These are phyloP conservation scores for Rhabditoides inermis DNA, from an alignment of 2,888 invertebrate species.

Conservation along the genomic window DNA sequence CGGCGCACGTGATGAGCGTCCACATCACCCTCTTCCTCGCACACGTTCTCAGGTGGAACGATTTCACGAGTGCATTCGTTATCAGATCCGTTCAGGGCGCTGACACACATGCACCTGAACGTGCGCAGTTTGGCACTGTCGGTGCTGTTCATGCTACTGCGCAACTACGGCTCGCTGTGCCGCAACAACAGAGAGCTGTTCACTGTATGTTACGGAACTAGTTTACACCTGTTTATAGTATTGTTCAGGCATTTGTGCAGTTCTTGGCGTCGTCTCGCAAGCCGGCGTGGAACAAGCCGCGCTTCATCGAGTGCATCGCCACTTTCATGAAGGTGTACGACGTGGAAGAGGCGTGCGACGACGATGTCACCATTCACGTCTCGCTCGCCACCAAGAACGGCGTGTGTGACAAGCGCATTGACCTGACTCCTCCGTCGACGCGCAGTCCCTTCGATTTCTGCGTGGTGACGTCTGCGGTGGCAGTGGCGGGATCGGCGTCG, in stretches of 20 bases:
- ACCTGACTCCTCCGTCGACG: neutral
- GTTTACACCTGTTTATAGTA: too few relatives aligned
- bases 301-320: conserved; percentile 19
- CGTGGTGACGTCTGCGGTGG: conserved; percentile 12
- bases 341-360: too few relatives aligned
- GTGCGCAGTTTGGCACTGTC: conserved; percentile 23
- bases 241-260: conserved; percentile 16
- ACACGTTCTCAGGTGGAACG: conserved; percentile 32
- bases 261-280: conserved; percentile 21
- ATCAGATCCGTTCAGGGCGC: too few relatives aligned
- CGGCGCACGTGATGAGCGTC: conserved; percentile 28
- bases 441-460: conserved; percentile 20
- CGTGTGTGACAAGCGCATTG: neutral
- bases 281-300: conserved; percentile 20
- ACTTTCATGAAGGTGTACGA: conserved; percentile 23
- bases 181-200: conserved; percentile 28
- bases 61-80: too few relatives aligned
- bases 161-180: conserved; percentile 23
- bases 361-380: neutral
- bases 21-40: conserved; percentile 36
- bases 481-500: conserved; percentile 13
- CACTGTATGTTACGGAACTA: too few relatives aligned
- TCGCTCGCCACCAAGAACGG: neutral
- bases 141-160: conserved; percentile 20
- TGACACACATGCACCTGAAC: conserved; percentile 4